A percentile compares a stretch with the other conserved stretches of the same genome.
These are phyloP conservation scores for Cybosia mesomella DNA, from an alignment of 2,888 invertebrate species.

Conservation along the genomic window DNA sequence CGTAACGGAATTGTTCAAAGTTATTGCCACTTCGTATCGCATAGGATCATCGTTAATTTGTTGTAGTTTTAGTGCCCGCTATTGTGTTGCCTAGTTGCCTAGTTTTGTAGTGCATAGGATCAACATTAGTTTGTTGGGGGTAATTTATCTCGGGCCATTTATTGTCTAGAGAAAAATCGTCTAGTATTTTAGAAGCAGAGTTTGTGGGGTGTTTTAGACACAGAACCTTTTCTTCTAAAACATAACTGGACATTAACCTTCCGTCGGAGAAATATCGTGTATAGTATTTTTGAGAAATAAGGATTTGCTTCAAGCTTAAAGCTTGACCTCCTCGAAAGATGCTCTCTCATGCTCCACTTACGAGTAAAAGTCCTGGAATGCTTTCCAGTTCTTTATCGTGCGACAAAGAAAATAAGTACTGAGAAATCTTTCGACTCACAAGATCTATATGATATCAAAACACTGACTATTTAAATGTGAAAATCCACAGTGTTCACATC, in stretches of 20 bases:
- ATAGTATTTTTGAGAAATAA: background rate
- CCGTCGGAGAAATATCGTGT: background rate
- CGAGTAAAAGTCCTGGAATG: too few species aligned
- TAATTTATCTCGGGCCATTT: conserved; percentile 5
- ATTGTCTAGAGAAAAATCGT: background rate
- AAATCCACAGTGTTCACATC: background rate
- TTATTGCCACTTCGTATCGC: conserved; percentile 11
- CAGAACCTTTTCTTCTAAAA: background rate
- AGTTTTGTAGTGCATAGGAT: conserved; percentile 11
- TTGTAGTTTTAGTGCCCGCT: background rate
- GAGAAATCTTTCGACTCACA: too few species aligned
- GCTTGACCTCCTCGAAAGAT: too few species aligned
- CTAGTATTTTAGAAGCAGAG: conserved; percentile 4
- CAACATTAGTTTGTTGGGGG: conserved; percentile 10
- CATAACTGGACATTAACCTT: background rate
- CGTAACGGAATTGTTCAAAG: background rate
- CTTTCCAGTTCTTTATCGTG: too few species aligned
- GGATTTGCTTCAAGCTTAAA: background rate
- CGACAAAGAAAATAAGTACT: too few species aligned
- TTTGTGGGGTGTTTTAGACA: background rate
- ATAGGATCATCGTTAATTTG: conserved; percentile 7
- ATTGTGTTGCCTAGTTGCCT: background rate
- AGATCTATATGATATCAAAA: too few species aligned
- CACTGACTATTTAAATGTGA: too few species aligned
- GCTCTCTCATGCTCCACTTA: too few species aligned